Base-by-base conservation (phyloP, 1,140 invertebrate genomes). In the Diabrotica virgifera region DNA sequence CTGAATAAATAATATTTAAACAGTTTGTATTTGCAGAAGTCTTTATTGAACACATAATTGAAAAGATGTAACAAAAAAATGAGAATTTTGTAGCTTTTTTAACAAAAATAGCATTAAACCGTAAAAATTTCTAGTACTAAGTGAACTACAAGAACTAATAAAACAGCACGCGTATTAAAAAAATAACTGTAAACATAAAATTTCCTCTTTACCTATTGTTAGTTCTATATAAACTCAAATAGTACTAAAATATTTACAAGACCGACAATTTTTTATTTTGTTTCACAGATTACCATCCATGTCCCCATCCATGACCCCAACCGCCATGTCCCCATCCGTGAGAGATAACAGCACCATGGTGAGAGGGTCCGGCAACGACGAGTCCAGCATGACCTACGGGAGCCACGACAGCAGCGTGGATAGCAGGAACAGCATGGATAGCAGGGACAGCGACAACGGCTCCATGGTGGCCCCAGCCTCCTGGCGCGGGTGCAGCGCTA, bases 401-500 rank as follows among this genome's bases (percentile, higher is more conserved):
- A 24, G 61, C 64, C 59, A 69, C 52, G 10, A 64, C 61, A 5
- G 66, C 68, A 35, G 63, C 59, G 40, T 65, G 66, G 24, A 65
- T 38, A 38, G 40, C 58, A 8, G 59, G 46, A 52, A 62, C 66
- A 11, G 50, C 40, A 54, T 63, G 61, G 53, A 56, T 66, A 14
- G 52, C 66, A 36, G 71, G 68, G 7, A 65, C 66, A 46, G 62
- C 60, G 40, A 36, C 4, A 10, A 52, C 7, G 6, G 40, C 54
- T 11, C 6, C 52, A 11, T 56, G 13, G 12, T 35, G 38, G 35
- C 62, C 53, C 7, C 40, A 50, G 46, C 53, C 53, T 9, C 6
- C 12, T 24, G 36, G 46, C 59, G 59, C 64, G 52, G 72, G 68
- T 56, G 65, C 62, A 14, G 67, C 70, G 37, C 55, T 57, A 65